phyloP scores from a whole-genome alignment of 2,113 vertebrate genomes.

The Ptilorrhoa leucosticta region DNA sequence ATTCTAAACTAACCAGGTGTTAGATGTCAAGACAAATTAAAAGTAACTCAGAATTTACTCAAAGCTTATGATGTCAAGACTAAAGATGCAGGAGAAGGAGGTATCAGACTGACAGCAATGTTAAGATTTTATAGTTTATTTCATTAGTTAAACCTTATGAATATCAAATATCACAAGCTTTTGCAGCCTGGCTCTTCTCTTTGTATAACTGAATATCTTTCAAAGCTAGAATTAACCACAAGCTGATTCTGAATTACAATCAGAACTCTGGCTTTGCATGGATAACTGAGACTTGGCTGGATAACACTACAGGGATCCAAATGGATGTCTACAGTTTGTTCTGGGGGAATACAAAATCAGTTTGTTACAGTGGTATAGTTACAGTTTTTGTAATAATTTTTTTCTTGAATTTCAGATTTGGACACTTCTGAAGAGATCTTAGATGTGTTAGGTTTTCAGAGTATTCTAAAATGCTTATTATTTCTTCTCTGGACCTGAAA shows the following conservation, averaged over 20 bases:
- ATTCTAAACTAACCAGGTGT: neutral
- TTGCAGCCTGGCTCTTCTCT: neutral
- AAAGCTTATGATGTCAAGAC: neutral
- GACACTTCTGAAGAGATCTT: neutral
- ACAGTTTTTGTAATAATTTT: neutral
- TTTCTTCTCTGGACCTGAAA: neutral
- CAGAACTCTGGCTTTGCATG: neutral
- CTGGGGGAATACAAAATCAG: neutral
- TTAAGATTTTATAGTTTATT: neutral
- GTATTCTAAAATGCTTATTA: neutral
- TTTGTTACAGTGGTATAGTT: neutral
- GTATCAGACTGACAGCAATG: neutral
- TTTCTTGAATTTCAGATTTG: neutral
- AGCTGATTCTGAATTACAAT: neutral
- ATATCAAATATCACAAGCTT: neutral
- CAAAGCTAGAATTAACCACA: neutral
- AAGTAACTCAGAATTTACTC: neutral
- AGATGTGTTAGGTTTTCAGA: neutral
- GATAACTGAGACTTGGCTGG: neutral
- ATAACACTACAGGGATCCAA: neutral
- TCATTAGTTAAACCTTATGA: neutral
- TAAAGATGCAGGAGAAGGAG: neutral
- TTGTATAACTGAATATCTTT: neutral
- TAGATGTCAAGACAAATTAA: neutral
- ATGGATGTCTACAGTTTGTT: neutral